These are phyloP conservation scores for Budorcas taxicolor DNA, from an alignment of 2,113 vertebrate genomes.

Conservation along the genomic window DNA sequence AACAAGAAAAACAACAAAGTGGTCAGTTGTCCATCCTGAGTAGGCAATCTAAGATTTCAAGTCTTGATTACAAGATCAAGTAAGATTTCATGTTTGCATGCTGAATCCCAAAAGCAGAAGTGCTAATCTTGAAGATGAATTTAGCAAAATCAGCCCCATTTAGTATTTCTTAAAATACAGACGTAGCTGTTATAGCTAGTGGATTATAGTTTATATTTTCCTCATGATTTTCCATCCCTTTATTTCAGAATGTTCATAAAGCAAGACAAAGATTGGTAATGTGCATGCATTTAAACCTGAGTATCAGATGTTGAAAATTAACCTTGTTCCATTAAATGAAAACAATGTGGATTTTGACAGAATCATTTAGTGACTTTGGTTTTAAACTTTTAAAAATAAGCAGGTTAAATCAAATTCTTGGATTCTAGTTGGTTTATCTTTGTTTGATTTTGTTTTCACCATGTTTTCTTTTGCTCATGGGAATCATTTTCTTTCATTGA, in stretches of 20 bases:
- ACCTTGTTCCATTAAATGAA: conserved; percentile 47
- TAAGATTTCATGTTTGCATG: conserved; percentile 41
- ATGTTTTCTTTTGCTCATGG: conserved; percentile 16
- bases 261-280: conserved; percentile 75
- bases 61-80: not conserved
- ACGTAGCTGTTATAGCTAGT: not conserved
- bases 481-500: conserved; percentile 50
- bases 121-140: conserved; percentile 52
- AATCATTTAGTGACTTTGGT: conserved; percentile 28
- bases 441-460: conserved; percentile 33
- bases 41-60: not conserved
- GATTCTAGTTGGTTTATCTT: conserved; percentile 14
- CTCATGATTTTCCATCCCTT: conserved; percentile 64
- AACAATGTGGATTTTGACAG: conserved; percentile 53
- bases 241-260: conserved; percentile 76
- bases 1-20: conserved; percentile 28
- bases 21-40: not conserved
- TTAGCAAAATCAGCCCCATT: not conserved
- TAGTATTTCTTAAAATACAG: conserved; percentile 41
- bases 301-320: conserved; percentile 48
- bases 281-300: conserved; percentile 66
- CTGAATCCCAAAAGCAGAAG: conserved; percentile 5
- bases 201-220: conserved; percentile 57
- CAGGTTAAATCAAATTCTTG: conserved; percentile 32
- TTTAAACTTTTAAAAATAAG: conserved; percentile 13